phyloP scores from a whole-genome alignment of 1,140 invertebrate species.

The Brachionus sp. region DNA sequence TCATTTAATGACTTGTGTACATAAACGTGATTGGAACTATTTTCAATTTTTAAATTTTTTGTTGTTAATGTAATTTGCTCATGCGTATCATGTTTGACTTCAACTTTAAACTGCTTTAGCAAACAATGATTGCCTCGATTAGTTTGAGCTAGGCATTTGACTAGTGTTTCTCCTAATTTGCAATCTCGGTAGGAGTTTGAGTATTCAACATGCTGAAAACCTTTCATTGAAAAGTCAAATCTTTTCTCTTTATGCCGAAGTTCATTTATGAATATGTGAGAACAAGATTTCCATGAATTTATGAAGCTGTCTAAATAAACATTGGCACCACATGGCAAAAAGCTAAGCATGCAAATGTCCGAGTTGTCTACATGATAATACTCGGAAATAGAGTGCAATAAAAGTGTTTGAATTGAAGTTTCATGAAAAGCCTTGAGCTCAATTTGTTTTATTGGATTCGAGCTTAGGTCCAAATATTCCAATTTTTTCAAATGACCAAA shows the following conservation, averaged over 20 bases:
- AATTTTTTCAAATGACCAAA: not conserved
- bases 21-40: not conserved
- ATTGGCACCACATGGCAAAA: not conserved
- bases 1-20: not conserved
- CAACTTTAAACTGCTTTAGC: not conserved
- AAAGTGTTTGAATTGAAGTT: not conserved
- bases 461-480: constrained; percentile 36
- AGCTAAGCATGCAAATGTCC: constrained; percentile 19
- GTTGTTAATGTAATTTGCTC: not conserved
- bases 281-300: not conserved
- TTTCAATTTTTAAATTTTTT: not conserved
- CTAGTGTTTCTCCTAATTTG: not conserved
- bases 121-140: not conserved
- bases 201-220: not conserved
- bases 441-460: constrained; percentile 31
- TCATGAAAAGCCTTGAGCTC: not conserved
- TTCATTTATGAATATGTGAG: constrained; percentile 9
- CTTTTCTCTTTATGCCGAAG: not conserved
- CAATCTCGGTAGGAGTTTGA: not conserved
- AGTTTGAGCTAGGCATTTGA: not conserved
- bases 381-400: constrained; percentile 18
- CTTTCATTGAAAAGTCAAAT: constrained; percentile 11
- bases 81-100: not conserved
- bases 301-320: not conserved
- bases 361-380: constrained; percentile 19